Evolutionary conservation across 2,888 invertebrate genomes (phyloP).

Genomic region (Cinara cedri): DNA sequence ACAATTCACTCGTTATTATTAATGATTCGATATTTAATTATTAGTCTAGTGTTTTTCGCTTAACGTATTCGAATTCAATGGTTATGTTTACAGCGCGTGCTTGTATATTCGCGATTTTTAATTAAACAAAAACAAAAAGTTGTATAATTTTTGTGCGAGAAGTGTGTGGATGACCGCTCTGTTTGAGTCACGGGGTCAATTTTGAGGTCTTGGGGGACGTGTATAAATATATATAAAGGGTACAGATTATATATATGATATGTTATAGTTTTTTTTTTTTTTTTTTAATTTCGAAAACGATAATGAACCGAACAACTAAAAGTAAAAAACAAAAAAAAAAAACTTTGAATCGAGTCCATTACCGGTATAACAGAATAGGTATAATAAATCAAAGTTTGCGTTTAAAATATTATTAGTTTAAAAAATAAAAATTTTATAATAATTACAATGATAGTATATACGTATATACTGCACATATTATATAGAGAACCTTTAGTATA

Average conservation of each 20-base stretch:
- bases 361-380: not conserved
- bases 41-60: not conserved
- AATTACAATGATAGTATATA: not conserved
- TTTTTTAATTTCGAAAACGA: not conserved
- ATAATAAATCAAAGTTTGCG: not conserved
- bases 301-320: not conserved
- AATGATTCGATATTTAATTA: not conserved
- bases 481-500: not conserved
- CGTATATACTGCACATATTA: not conserved
- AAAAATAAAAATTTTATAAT: not conserved
- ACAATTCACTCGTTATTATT: too few species aligned
- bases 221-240: not conserved
- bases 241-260: too few species aligned
- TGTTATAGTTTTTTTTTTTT: not conserved
- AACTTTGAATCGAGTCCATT: not conserved
- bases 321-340: too few species aligned
- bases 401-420: not conserved
- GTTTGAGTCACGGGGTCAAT: too few species aligned
- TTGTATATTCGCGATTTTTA: not conserved
- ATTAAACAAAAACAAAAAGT: conserved; percentile 6
- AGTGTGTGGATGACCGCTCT: not conserved
- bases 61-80: too few species aligned
- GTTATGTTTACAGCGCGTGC: too few species aligned
- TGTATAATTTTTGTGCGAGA: not conserved
- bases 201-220: too few species aligned